phyloP scores from a whole-genome alignment of 2,888 invertebrate genomes.

The Microchrysa polita region DNA sequence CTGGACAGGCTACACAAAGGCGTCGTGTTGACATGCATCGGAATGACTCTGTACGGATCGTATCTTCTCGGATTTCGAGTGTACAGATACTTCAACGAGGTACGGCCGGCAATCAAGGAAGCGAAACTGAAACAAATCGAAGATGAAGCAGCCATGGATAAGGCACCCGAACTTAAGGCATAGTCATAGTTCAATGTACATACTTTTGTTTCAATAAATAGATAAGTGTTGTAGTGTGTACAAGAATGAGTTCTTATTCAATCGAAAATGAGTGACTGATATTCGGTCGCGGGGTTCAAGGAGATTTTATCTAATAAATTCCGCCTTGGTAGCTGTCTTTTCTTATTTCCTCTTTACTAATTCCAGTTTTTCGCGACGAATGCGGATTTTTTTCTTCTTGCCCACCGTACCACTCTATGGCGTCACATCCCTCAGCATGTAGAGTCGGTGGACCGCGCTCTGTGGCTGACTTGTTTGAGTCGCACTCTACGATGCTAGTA shows the following conservation, averaged over 20 bases:
- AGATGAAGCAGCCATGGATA: slow-evolving; percentile 58
- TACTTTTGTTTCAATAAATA: slow-evolving; percentile 9
- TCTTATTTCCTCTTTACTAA: too few relatives aligned
- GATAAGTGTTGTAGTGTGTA: background rate
- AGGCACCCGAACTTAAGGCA: slow-evolving; percentile 59
- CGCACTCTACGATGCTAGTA: too few relatives aligned
- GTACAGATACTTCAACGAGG: slow-evolving; percentile 66
- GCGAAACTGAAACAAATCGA: slow-evolving; percentile 65
- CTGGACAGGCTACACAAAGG: slow-evolving; percentile 68
- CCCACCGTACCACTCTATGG: too few relatives aligned
- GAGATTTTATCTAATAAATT: too few relatives aligned
- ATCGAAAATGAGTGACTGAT: too few relatives aligned
- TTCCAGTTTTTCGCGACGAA: too few relatives aligned
- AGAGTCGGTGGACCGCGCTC: too few relatives aligned
- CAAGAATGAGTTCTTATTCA: background rate
- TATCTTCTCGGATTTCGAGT: slow-evolving; percentile 64
- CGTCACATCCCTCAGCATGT: too few relatives aligned
- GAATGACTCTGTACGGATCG: slow-evolving; percentile 67
- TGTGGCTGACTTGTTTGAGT: too few relatives aligned
- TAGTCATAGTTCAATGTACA: background rate
- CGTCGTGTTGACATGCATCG: slow-evolving; percentile 67
- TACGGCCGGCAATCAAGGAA: slow-evolving; percentile 64
- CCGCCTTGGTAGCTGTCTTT: too few relatives aligned
- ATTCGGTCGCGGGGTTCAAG: too few relatives aligned
- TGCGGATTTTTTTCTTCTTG: too few relatives aligned